Percentiles rank a stretch among this genome's conserved stretches.
phyloP scores from a whole-genome alignment of 2,888 invertebrate genomes.

The Trypoxylon attenuatum region DNA sequence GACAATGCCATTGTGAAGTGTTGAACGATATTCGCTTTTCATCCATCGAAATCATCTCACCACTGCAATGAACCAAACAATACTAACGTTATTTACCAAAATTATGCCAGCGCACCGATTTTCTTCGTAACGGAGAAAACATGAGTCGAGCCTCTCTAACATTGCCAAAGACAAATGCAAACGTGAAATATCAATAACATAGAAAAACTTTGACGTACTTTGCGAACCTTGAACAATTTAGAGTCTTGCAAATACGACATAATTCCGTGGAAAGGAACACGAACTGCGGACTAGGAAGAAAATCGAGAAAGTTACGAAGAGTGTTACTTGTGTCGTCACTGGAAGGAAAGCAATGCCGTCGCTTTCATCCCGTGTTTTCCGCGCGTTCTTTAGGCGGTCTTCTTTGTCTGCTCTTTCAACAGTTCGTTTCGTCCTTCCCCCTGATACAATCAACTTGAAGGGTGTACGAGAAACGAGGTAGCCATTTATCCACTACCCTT shows the following conservation, averaged over 20 bases:
- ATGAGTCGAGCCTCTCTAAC: no score
- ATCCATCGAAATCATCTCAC: constrained; percentile 25
- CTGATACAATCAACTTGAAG: constrained; percentile 56
- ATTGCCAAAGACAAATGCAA: no score
- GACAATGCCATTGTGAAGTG: constrained; percentile 30
- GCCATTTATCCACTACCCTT: constrained; percentile 55
- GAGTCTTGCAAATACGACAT: no score
- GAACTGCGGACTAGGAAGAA: no score
- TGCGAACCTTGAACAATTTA: no score
- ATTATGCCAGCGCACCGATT: no score
- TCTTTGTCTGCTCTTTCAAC: constrained; percentile 56
- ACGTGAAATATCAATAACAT: no score
- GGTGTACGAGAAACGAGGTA: constrained; percentile 54
- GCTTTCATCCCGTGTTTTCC: constrained; percentile 26
- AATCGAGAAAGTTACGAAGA: constrained; percentile 13
- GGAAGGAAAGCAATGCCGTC: constrained; percentile 34
- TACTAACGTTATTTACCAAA: constrained; percentile 27
- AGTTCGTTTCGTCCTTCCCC: constrained; percentile 37
- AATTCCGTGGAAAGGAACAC: no score
- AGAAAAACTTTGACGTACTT: no score
- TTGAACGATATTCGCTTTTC: constrained; percentile 31
- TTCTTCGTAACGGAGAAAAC: no score
- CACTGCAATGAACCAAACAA: constrained; percentile 1
- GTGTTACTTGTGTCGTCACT: constrained; percentile 30
- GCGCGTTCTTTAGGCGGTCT: constrained; percentile 40